Evolutionary conservation across 1,140 invertebrate species (phyloP).

Genomic region (Augochlora pura): DNA sequence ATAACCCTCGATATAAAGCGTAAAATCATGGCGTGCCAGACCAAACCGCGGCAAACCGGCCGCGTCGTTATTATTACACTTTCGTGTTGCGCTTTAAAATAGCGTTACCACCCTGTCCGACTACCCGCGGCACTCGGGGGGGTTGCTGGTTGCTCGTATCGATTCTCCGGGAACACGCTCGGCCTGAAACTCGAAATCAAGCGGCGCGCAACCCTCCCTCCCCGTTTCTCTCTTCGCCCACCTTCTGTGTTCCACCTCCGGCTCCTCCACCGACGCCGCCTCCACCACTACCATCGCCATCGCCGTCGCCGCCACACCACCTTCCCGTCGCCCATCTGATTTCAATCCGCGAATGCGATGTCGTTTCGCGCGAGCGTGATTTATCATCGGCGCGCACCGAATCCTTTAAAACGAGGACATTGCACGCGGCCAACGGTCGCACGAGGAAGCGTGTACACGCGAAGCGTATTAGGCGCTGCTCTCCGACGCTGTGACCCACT

Average conservation of each 20-base stretch:
- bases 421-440: neutral
- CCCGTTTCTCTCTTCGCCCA: too few species aligned
- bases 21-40: too few species aligned
- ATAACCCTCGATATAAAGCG: too few species aligned
- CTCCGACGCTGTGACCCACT: slow-evolving; percentile 24
- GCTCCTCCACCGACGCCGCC: neutral
- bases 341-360: neutral
- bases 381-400: neutral
- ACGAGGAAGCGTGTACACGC: slow-evolving; percentile 26
- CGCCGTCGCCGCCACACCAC: neutral
- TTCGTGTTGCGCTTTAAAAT: slow-evolving; percentile 45
- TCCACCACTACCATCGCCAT: neutral
- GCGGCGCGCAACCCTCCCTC: neutral
- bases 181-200: slow-evolving; percentile 37
- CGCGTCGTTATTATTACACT: slow-evolving; percentile 44
- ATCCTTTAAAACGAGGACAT: slow-evolving; percentile 26
- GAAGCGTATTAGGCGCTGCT: slow-evolving; percentile 21
- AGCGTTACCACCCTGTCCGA: slow-evolving; percentile 23
- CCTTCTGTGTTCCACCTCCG: too few species aligned
- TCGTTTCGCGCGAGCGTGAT: neutral
- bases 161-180: slow-evolving; percentile 39
- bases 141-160: slow-evolving; percentile 13
- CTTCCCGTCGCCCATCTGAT: neutral
- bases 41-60: neutral
- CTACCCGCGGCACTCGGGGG: neutral